phyloP scores from a whole-genome alignment of 2,888 invertebrate species.

The Chloromyia formosa region DNA sequence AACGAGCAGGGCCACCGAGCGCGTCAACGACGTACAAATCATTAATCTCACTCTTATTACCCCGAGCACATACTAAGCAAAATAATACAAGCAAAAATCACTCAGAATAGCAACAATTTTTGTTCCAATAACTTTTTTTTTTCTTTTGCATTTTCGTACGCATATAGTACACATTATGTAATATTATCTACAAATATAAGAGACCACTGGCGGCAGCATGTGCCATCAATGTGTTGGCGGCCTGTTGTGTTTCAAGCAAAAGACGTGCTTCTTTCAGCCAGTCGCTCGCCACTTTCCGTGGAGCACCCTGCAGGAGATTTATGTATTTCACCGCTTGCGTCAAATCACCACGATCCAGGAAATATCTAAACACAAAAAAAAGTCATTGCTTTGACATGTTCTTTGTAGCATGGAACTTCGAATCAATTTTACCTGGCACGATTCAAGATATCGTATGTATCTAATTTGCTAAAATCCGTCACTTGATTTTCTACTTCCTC shows the following conservation, averaged over 20 bases:
- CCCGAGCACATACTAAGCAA: neutral
- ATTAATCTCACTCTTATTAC: too few relatives aligned
- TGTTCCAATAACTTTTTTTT: neutral
- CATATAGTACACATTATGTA: constrained; percentile 5
- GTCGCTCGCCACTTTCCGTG: constrained; percentile 80
- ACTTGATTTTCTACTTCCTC: constrained; percentile 78
- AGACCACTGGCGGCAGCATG: constrained; percentile 80
- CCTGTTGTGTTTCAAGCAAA: constrained; percentile 88
- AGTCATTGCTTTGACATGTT: too few relatives aligned
- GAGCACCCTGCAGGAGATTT: constrained; percentile 87
- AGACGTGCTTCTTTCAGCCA: constrained; percentile 88
- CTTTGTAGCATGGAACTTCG: too few relatives aligned
- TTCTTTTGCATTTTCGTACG: neutral
- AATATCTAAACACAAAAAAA: constrained; percentile 82
- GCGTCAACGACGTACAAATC: too few relatives aligned
- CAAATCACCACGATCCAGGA: constrained; percentile 88
- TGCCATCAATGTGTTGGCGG: constrained; percentile 87
- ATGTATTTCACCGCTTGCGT: constrained; percentile 86
- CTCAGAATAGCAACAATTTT: too few relatives aligned
- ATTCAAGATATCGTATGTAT: constrained; percentile 89
- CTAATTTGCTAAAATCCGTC: constrained; percentile 76
- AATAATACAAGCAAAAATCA: neutral
- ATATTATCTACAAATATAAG: constrained; percentile 59
- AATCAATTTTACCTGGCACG: constrained; percentile 89
- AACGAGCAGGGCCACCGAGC: too few relatives aligned